Base-by-base conservation (phyloP, 2,113 vertebrate species). In the Planiliza haematocheilus region DNA sequence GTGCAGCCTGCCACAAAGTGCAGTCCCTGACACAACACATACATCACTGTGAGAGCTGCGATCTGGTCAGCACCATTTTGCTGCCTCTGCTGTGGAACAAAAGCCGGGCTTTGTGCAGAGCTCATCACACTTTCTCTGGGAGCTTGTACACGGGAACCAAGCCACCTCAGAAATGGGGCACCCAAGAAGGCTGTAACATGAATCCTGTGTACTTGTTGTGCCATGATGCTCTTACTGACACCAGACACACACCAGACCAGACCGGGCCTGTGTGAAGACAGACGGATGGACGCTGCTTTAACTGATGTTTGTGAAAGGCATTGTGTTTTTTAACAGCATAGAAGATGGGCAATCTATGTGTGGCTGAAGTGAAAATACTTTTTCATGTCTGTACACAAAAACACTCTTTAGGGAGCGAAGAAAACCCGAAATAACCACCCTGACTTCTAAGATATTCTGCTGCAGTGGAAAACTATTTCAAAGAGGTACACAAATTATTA, bases 1-100 rank as follows among this genome's bases (percentile, higher is more conserved):
- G 77, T 86, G 87, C 81, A 82, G 79, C 74, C 53, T 74, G 81
- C 82, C 77, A 86, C 85, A 74, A 79, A 86, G 90, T 81, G 83
- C 87, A 80, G 69, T 81, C 77, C 45, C 83, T 82, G 87, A 91
- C 88, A 91, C 82, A 78, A 87, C 87, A 77, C 87, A 92, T 92
- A 87, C 88, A 93, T 93, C 92, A 92, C 70, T 70, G 88, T 59
- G 75, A 81, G 70, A 74, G 76, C 87, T 48, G 82, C 24, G 74
- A 88, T 82, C 69, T 83, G 86, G 86, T 84, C 87, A 83, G 88
- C 79, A 67, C 70, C 71, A 52, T 77, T 73, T 75, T 70, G 77
- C 72, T 67, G 77, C 70, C 64, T 70, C 59, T 37, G 79, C 84
- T 60, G 70, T 42, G 70, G 69, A 78, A 89, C 70, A 82, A 71